These are phyloP conservation scores for Pipistrellus pipistrellus DNA, from an alignment of 2,797 vertebrate genomes.

Conservation along the genomic window DNA sequence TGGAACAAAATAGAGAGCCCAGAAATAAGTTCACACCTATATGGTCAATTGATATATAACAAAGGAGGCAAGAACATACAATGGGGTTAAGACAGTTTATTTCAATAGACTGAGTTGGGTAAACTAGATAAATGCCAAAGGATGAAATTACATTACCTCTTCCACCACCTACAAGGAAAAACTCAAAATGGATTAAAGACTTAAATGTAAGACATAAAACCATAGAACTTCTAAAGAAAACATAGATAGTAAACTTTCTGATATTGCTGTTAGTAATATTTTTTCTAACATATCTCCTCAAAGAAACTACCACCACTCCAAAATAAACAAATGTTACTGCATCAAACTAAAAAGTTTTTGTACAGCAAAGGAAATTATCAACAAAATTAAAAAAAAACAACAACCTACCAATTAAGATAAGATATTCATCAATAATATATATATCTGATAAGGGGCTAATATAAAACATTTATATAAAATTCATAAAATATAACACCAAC, in stretches of 20 bases:
- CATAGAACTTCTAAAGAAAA: not conserved
- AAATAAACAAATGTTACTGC: not conserved
- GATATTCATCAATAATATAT: not conserved
- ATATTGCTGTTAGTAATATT: not conserved
- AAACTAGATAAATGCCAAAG: not conserved
- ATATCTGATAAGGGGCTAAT: not conserved
- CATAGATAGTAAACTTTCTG: not conserved
- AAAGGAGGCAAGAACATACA: not conserved
- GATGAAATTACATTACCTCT: not conserved
- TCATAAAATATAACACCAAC: not conserved
- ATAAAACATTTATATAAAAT: not conserved
- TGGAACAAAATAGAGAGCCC: not conserved
- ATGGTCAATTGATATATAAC: not conserved
- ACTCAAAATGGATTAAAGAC: not conserved
- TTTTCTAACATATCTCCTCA: not conserved
- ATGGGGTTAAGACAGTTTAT: not conserved
- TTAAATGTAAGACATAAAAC: not conserved
- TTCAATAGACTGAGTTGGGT: not conserved
- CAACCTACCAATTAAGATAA: not conserved
- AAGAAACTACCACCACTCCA: not conserved
- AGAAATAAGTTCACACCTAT: not conserved
- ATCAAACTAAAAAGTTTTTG: not conserved
- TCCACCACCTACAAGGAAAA: not conserved
- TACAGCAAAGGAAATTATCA: not conserved
- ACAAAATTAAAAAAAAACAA: not conserved